Percentiles rank a stretch among this genome's conserved stretches.
phyloP scores from a whole-genome alignment of 2,113 vertebrate genomes.

The Crocuta crocuta region DNA sequence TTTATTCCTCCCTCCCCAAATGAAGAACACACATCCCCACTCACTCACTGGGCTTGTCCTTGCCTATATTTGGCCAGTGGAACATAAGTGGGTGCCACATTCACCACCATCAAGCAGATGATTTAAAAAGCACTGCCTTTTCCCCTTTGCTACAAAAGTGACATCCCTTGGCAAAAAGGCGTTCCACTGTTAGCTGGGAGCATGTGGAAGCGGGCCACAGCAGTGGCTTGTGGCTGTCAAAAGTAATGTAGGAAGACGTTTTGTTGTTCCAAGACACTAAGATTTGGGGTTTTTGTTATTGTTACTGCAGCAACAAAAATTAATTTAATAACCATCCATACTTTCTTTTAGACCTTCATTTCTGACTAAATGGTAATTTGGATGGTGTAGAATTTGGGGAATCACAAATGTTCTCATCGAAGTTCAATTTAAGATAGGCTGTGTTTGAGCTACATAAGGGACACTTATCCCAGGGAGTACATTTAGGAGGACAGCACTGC shows the following conservation, averaged over 20 bases:
- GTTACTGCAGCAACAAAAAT: conserved; percentile 25
- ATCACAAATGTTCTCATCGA: not conserved
- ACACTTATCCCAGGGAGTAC: not conserved
- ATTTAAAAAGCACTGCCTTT: conserved; percentile 8
- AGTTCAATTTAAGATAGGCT: not conserved
- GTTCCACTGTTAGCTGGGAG: not conserved
- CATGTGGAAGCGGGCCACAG: not conserved
- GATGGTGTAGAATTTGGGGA: not conserved
- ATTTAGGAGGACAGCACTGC: not conserved
- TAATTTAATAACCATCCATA: not conserved
- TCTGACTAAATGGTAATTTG: not conserved
- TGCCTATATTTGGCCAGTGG: too few species aligned
- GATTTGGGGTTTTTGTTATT: not conserved
- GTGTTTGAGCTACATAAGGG: not conserved
- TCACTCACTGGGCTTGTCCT: too few species aligned
- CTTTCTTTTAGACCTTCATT: conserved; percentile 41
- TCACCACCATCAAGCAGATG: not conserved
- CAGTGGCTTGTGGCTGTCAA: not conserved
- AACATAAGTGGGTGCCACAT: not conserved
- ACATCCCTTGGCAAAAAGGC: not conserved
- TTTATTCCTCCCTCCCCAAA: too few species aligned
- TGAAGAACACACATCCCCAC: too few species aligned
- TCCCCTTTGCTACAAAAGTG: not conserved
- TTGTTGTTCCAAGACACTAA: not conserved
- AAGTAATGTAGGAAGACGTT: not conserved